A percentile compares a stretch with the other conserved stretches of the same genome.
Conservation (phyloP, 1,140 invertebrate species). For the Drosophila micromelanica region DNA sequence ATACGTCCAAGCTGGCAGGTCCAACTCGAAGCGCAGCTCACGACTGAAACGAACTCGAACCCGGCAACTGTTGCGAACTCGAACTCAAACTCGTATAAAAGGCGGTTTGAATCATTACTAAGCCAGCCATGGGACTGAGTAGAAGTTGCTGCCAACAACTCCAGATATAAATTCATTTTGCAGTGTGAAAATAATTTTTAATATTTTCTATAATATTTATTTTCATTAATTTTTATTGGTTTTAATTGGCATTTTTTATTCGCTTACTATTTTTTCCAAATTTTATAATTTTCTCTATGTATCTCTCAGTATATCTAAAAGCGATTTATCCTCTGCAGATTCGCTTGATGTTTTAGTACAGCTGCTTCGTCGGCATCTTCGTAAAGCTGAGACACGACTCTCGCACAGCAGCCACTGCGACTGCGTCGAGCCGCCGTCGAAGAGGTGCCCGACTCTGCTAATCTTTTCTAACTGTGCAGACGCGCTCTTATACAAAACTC, state of each 20-base stretch:
- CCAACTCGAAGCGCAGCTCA: constrained; percentile 61
- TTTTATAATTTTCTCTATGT: constrained; percentile 19
- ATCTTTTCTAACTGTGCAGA: constrained; percentile 49
- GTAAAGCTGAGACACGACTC: constrained; percentile 16
- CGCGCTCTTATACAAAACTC: constrained; percentile 48
- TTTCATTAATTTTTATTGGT: neutral
- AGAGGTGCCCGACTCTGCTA: constrained; percentile 52
- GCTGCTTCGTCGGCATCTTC: constrained; percentile 40
- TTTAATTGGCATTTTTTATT: neutral
- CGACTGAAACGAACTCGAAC: constrained; percentile 54
- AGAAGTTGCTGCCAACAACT: neutral
- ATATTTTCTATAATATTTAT: neutral
- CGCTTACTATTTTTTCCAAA: neutral
- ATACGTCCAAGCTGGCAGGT: constrained; percentile 11
- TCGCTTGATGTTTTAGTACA: constrained; percentile 64
- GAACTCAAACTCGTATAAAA: constrained; percentile 51
- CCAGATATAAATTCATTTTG: neutral
- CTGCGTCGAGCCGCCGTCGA: constrained; percentile 35
- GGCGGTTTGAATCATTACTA: constrained; percentile 51
- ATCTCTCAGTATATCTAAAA: constrained; percentile 57
- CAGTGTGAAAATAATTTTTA: neutral
- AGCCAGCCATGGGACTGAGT: neutral
- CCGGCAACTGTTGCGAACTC: constrained; percentile 5
- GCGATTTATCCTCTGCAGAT: constrained; percentile 34
- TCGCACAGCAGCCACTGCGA: constrained; percentile 56